Evolutionary conservation across 2,113 vertebrate species (phyloP).

Genomic region (Noturus placidus): DNA sequence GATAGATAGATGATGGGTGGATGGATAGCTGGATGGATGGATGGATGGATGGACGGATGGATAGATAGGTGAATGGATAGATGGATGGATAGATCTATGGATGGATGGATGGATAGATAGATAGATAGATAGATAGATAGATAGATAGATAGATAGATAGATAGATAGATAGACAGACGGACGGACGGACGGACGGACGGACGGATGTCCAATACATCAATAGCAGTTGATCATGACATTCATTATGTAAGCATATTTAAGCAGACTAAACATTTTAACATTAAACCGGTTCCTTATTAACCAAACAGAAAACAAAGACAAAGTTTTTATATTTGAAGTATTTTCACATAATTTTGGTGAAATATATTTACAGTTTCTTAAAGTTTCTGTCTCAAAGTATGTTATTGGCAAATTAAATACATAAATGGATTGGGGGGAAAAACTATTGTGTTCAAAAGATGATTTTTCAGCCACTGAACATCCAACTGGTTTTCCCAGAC

Average conservation of each 20-base stretch:
- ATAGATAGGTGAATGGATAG: too few species aligned
- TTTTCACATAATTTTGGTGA: not conserved
- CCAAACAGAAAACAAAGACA: not conserved
- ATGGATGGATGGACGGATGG: too few species aligned
- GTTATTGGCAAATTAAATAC: not conserved
- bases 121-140: too few species aligned
- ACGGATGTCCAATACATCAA: not conserved
- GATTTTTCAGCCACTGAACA: not conserved
- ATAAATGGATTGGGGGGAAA: not conserved
- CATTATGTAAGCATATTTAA: not conserved
- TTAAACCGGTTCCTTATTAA: not conserved
- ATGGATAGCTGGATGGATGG: too few species aligned
- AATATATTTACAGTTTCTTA: not conserved
- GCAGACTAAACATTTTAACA: not conserved
- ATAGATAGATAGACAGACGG: too few species aligned
- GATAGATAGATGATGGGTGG: too few species aligned
- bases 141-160: too few species aligned
- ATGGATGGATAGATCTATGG: too few species aligned
- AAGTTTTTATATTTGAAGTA: not conserved
- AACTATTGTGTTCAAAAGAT: not conserved
- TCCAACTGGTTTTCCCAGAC: not conserved
- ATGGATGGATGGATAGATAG: too few species aligned
- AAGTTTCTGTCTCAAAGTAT: not conserved
- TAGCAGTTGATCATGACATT: not conserved
- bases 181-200: too few species aligned